Evolutionary conservation across 2,113 vertebrate species (phyloP), one percentile per base, ranked within the genome.

Genomic region (Cavia porcellus): DNA sequence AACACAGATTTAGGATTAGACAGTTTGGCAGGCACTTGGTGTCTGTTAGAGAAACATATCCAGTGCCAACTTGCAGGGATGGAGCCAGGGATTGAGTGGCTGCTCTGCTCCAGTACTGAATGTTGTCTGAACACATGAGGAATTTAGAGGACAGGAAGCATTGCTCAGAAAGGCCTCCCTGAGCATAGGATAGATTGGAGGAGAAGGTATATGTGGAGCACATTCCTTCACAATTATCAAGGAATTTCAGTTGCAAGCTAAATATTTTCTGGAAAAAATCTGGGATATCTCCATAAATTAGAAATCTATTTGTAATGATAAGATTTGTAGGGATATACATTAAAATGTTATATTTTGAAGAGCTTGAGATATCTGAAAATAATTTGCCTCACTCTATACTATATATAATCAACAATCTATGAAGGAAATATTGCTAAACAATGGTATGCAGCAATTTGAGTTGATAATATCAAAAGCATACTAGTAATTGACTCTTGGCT

Each of bases 331-430:
- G 52, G 22, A 84, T 95, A 70, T 97, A 80, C 89, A 68, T 80
- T 62, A 55, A 92, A 61, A 72, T 47, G 52, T 93, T 95, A n/a
- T 74, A 79, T 94, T 84, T 92, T 95, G 91, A 93, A 92, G 77
- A 86, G 47, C 13, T 75, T 79, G 57, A 83, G 57, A 59, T 86
- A 83, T 38, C 59, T 83, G 22, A 86, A 96, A 97, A 83, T 85
- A 94, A 92, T 86, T 70, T n/a, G 30, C n/a, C n/a, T 91, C 38
- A 62, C 25, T 47, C 17, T 32, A 24, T 64, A 38, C 57, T 74
- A 59, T 77, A 52, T 66, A 32, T 86, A 82, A 62, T 93, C 61
- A 77, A 86, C 2, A 90, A 0, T 90, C 17, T 95, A 20, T 81
- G 42, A 92, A 93, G 77, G 70, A 81, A 94, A 62, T 92, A 70